phyloP scores from a whole-genome alignment of 2,888 invertebrate genomes.

The Eupithecia vulgata region DNA sequence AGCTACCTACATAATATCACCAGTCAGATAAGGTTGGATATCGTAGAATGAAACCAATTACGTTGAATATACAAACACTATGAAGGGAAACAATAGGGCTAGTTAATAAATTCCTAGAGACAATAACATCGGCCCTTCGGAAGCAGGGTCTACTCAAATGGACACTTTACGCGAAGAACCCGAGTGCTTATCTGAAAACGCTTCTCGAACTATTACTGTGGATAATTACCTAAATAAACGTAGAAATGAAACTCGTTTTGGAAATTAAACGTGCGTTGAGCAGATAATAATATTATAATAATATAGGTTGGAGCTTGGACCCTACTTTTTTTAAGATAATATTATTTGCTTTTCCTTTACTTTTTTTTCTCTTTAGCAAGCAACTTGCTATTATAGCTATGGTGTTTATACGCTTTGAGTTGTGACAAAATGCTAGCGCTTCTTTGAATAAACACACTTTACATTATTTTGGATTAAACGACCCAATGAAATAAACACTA shows the following conservation, averaged over 20 bases:
- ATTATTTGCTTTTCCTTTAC: not conserved
- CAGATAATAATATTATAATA: too few relatives aligned
- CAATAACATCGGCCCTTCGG: constrained; percentile 48
- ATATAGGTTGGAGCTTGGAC: not conserved
- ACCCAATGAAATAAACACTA: too few relatives aligned
- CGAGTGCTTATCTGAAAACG: constrained; percentile 54
- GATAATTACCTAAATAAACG: not conserved
- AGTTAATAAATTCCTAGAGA: constrained; percentile 53
- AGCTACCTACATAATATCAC: constrained; percentile 3
- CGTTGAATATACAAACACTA: constrained; percentile 39
- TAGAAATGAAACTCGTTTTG: constrained; percentile 11
- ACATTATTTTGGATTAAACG: not conserved
- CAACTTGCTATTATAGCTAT: not conserved
- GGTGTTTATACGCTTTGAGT: too few relatives aligned
- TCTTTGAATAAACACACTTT: not conserved
- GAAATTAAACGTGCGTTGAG: not conserved
- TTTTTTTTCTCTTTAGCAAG: not conserved
- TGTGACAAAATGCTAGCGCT: too few relatives aligned
- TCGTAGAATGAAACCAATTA: constrained; percentile 43
- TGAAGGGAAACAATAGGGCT: constrained; percentile 44
- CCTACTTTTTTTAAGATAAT: not conserved
- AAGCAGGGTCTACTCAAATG: constrained; percentile 51
- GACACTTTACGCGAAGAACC: constrained; percentile 47
- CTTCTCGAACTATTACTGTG: constrained; percentile 49
- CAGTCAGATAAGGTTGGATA: not conserved